Conservation (phyloP, 2,113 vertebrate species). For the Nycticryphes semicollaris region DNA sequence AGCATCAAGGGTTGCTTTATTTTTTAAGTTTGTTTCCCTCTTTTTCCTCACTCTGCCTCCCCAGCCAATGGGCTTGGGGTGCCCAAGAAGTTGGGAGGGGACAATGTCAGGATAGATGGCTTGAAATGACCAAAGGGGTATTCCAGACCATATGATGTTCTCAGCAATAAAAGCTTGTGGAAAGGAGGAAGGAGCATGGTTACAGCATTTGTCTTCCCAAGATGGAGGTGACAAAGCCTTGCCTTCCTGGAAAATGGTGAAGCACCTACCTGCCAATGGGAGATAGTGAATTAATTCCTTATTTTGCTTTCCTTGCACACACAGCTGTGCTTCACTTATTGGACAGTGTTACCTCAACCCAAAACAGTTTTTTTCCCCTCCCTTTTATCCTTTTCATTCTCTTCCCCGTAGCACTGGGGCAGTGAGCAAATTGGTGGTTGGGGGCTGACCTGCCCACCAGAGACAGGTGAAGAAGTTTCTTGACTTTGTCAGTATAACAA, state of each 20-base stretch:
- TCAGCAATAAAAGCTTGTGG: background rate
- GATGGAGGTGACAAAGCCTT: background rate
- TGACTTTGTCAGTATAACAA: background rate
- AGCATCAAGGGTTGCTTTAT: background rate
- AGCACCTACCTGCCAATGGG: background rate
- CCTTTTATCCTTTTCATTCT: background rate
- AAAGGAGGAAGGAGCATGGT: accelerated
- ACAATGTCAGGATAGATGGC: background rate
- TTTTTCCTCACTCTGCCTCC: background rate
- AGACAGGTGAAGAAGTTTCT: accelerated
- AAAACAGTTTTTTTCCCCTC: too few species aligned
- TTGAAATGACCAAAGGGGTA: background rate
- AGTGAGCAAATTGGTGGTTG: background rate
- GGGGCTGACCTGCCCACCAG: background rate
- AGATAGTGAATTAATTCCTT: background rate
- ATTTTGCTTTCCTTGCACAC: background rate
- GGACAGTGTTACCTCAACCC: background rate
- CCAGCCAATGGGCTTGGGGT: background rate
- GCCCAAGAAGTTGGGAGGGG: background rate
- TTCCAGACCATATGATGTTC: background rate
- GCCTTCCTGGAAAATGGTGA: background rate
- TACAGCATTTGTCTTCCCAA: background rate
- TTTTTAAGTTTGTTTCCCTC: too few species aligned
- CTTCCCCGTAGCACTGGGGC: background rate
- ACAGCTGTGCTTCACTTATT: background rate